Conservation (phyloP, 2,888 invertebrate genomes). For the Nemotelus pantherinus region DNA sequence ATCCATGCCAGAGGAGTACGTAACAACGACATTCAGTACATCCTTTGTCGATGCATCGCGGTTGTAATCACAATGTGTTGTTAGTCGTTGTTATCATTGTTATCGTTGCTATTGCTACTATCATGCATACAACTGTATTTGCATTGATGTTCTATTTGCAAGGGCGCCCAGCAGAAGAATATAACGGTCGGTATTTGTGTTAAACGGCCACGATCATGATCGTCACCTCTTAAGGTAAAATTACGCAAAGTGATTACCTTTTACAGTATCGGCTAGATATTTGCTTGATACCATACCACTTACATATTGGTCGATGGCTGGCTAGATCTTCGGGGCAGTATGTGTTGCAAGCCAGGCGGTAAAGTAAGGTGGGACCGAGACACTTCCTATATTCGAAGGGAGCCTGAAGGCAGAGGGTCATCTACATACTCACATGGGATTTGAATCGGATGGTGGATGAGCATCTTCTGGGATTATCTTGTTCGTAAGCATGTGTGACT, state of each 20-base stretch:
- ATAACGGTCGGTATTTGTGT: conserved; percentile 22
- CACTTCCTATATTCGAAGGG: too few species aligned
- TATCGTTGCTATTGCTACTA: conserved; percentile 30
- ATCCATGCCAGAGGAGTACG: too few species aligned
- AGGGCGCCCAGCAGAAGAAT: conserved; percentile 34
- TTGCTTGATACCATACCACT: background rate
- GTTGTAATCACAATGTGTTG: conserved; percentile 16
- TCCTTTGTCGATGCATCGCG: conserved; percentile 8
- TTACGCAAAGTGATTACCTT: conserved; percentile 46
- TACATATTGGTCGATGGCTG: background rate
- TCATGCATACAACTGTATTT: background rate
- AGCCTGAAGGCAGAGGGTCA: too few species aligned
- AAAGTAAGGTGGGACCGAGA: too few species aligned
- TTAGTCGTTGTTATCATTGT: conserved; percentile 31
- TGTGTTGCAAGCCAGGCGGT: too few species aligned
- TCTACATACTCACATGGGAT: too few species aligned
- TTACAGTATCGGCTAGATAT: background rate
- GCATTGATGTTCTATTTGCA: background rate
- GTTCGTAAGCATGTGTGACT: too few species aligned
- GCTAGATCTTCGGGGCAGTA: too few species aligned
- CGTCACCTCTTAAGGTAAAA: conserved; percentile 46
- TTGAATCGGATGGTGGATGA: too few species aligned
- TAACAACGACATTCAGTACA: background rate
- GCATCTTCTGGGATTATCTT: too few species aligned
- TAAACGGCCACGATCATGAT: conserved; percentile 47